Percentiles rank a stretch among this genome's conserved stretches.
Conservation (phyloP, 2,113 vertebrate species). For the Cavia porcellus region DNA sequence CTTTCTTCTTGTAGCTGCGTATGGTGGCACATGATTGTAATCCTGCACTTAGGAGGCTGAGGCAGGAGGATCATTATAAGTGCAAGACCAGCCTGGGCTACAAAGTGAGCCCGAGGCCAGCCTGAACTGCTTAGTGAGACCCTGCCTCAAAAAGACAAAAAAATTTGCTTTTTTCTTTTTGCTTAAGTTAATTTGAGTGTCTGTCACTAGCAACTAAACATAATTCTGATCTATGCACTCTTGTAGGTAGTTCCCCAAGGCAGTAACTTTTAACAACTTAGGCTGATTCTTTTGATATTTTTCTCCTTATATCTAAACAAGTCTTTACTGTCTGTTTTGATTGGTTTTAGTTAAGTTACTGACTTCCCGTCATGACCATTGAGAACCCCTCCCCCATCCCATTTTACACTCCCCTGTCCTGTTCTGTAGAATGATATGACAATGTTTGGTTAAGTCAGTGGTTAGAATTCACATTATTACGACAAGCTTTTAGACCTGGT, state of each 20-base stretch:
- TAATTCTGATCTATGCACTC: constrained; percentile 43
- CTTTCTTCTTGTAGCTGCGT: neutral
- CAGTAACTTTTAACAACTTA: constrained; percentile 11
- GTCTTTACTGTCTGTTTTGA: constrained; percentile 37
- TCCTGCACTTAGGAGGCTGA: too few species aligned
- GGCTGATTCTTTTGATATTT: constrained; percentile 40
- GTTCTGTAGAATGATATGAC: neutral
- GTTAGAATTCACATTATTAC: neutral
- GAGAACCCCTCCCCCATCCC: neutral
- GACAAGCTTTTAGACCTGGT: neutral
- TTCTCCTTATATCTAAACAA: neutral
- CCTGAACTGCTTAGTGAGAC: too few species aligned
- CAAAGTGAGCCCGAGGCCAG: too few species aligned
- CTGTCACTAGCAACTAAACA: constrained; percentile 38
- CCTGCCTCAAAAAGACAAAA: too few species aligned
- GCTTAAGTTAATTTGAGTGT: constrained; percentile 54
- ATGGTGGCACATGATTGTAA: too few species aligned
- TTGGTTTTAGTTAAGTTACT: constrained; percentile 36
- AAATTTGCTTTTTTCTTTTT: neutral
- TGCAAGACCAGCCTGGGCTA: too few species aligned
- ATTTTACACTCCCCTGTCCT: neutral
- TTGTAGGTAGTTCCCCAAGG: constrained; percentile 41
- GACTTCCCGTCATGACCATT: neutral
- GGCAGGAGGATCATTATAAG: too few species aligned
- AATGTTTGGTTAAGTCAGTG: neutral